Evolutionary conservation across 2,888 invertebrate genomes (phyloP), one percentile per base, ranked within the genome.

Genomic region (Agonopterix arenella): DNA sequence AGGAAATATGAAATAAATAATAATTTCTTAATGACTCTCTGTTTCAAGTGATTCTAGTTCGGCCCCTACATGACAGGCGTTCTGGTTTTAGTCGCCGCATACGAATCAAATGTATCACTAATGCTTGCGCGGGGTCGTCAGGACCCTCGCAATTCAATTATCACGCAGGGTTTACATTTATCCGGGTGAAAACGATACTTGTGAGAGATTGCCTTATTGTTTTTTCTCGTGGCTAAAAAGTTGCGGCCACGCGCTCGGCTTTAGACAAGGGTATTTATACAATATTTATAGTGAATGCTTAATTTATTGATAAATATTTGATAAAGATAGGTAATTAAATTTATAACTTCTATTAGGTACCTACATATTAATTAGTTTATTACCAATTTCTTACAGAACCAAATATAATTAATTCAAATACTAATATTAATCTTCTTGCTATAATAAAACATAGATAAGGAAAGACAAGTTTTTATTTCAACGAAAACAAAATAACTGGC

Each of bases 121-220:
- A 81, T 78, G 74, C 54, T 63, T 66, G 64, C 66, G 61, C 61
- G 64, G 77, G 80, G 73, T 68, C 66, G 61, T 57, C 47, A 60
- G 44, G 45, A 45, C 84, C 88, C 86, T 71, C 78, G 70, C 75
- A 70, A 82, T 85, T 84, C 88, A 89, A 88, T 89, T 88, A 89
- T 84, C 73, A 68, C 81, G 77, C 75, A 72, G 76, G 71, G 75
- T 68, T 74, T 69, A 76, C 78, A 74, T 71, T 76, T 77, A 80
- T 80, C 83, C 43, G 76, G 80, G 81, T 88, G 90, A 82, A 90
- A 90, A 73, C 72, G 90, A 90, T 90, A 90, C 88, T 86, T 85
- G 90, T 90, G 90, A 86, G 90, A 90, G 83, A 88, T 86, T 81
- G 80, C 76, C 80, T 76, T 81, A 86, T 89, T 90, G 89, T 90